Base-by-base conservation (phyloP, 2,888 invertebrate genomes). In the Oscheius sp. region DNA sequence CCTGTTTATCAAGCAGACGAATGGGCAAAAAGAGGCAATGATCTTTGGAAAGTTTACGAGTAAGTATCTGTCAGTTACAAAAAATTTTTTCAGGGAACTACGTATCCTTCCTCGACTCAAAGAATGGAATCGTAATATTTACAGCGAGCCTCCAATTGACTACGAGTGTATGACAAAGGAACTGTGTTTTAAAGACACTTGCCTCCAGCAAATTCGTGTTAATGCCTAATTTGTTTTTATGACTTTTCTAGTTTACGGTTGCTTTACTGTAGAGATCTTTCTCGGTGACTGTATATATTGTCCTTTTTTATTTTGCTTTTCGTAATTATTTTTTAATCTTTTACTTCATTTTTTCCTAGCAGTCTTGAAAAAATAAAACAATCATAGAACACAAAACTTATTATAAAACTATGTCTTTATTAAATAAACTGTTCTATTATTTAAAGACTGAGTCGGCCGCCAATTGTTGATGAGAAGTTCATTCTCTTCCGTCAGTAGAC, bases 1-100 rank as follows among this genome's bases (percentile, higher is more conserved):
- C 78, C 81, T 1, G 71, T 82, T 2, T 80, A 72, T 47, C 74
- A 75, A 24, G 81, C 80, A 0, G 79, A 82, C 33, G 82, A 78
- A 33, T 76, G 80, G 65, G 82, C 82, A 4, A 78, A 79, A 38
- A 57, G 82, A 22, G 82, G 82, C 41, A 51, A 59, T 1, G 62
- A 68, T 22, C 26, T 74, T 4, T 70, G 45, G 36, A 28, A 26
- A 20, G 54, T 33, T 5, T 70, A 50, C 38, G 61, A 32, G 62
- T 71, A 26, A 41, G 70, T 38, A 5, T 41, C 3, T n/a, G n/a
- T n/a, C n/a, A n/a, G n/a, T n/a, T n/a, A 17, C 41, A 41, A 14
- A 14, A 20, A 12, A 2, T 41, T 6, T 17, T 17, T 41, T 41
- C 12, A 41, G 41, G 12, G 41, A 41, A 20, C 41, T 41, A 2